Evolutionary conservation across 2,888 invertebrate genomes (phyloP), one percentile per base, ranked within the genome.

Genomic region (Nomada fucata): DNA sequence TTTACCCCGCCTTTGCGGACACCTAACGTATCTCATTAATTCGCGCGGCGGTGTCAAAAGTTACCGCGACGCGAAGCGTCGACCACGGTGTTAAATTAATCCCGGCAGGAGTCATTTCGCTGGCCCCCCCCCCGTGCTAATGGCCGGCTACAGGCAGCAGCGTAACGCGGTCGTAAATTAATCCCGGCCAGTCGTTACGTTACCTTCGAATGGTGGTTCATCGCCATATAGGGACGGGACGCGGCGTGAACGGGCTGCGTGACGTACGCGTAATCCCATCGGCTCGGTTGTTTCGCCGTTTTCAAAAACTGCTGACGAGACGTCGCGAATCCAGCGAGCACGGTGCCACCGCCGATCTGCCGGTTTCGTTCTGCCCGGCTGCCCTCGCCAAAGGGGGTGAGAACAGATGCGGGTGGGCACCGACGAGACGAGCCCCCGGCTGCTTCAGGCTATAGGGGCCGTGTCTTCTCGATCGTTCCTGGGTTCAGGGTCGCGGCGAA

Each of bases 101-200:
- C 75, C 86, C 76, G 57, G 69, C 60, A 83, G 83, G 64, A 87
- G 72, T 85, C 82, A 61, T 85, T 83, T 75, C 74, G 63, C 53
- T 53, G 70, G 10, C 44, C 23, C 23, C 23, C 23, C 10, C 44
- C 72, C 57, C 61, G 65, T 36, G 83, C 85, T 86, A 88, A 87
- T 86, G 88, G 79, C 70, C 71, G 74, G 67, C 53, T 55, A 69
- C 68, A 61, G 61, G 61, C 76, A 65, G 20, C 59, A 13, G 44
- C 67, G 74, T 87, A 87, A 74, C 84, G 73, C 71, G 52, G 76
- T 70, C 86, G 76, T 87, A 87, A 87, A 87, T 87, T 87, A 86
- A 87, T 86, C 81, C 84, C 26, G 70, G 61, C 76, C 64, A 76
- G 82, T 88, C 86, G 80, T 82, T 86, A 79, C 75, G 65, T 20